Conservation (phyloP, 2,888 invertebrate species). For the Platycheirus albimanus region DNA sequence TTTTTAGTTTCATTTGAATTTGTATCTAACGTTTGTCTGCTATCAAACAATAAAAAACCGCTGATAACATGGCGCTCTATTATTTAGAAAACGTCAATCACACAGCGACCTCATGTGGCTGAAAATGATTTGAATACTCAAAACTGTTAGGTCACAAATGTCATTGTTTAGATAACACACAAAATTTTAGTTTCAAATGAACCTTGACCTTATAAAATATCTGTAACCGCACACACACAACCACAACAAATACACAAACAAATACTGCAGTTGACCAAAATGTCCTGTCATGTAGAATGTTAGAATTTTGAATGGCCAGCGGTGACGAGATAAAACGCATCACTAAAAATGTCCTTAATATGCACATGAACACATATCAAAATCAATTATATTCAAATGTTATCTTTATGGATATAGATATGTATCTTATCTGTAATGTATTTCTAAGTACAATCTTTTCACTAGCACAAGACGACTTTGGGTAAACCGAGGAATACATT, state of each 20-base stretch:
- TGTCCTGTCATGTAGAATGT: neutral
- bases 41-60: constrained; percentile 17
- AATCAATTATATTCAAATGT: constrained; percentile 35
- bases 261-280: neutral
- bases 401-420: neutral
- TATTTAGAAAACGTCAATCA: neutral
- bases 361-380: neutral
- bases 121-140: neutral
- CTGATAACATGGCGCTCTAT: constrained; percentile 10
- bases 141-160: neutral
- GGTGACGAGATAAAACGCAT: neutral
- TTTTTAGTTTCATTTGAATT: constrained; percentile 14
- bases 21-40: constrained; percentile 9
- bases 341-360: neutral
- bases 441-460: too few relatives aligned
- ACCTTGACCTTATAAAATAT: constrained; percentile 20
- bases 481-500: neutral
- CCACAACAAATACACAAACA: neutral
- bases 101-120: constrained; percentile 9
- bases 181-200: neutral
- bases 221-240: neutral
- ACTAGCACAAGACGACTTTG: neutral
- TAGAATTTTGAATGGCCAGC: neutral
- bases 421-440: too few relatives aligned
- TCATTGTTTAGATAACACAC: neutral